phyloP scores from a whole-genome alignment of 2,797 vertebrate genomes.

The Borostomias antarcticus region DNA sequence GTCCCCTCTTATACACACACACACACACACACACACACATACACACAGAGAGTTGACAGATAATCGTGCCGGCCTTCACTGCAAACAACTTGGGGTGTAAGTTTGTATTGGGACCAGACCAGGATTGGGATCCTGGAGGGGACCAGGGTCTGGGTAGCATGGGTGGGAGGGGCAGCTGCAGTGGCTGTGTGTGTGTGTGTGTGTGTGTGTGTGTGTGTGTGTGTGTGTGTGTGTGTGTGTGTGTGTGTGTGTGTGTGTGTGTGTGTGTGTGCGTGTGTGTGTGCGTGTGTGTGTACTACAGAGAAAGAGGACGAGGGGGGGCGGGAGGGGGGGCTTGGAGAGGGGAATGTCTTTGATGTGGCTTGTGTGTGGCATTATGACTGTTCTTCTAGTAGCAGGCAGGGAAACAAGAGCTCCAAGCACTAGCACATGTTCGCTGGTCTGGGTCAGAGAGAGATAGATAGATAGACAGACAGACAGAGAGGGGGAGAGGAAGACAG shows the following conservation, averaged over 20 bases:
- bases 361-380: conserved; percentile 57
- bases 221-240: conserved; percentile 6
- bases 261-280: too few species aligned
- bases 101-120: background rate
- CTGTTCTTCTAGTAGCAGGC: conserved; percentile 38
- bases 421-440: conserved; percentile 43
- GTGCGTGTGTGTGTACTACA: conserved; percentile 4
- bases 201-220: conserved; percentile 9
- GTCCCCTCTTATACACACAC: too few species aligned
- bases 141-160: background rate
- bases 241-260: conserved; percentile 9
- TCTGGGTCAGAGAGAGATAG: background rate
- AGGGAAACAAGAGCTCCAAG: conserved; percentile 23
- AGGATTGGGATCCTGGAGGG: conserved; percentile 4
- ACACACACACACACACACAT: conserved; percentile 8
- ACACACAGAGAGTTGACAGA: background rate
- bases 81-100: conserved; percentile 24
- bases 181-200: too few species aligned
- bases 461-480: background rate
- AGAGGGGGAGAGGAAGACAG: background rate
- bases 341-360: conserved; percentile 57
- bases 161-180: background rate
- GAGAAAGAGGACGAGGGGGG: background rate
- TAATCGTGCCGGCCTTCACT: background rate
- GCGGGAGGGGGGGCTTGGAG: conserved; percentile 6